Evolutionary conservation across 2,113 vertebrate genomes (phyloP).

Genomic region (Laterallus jamaicensis): DNA sequence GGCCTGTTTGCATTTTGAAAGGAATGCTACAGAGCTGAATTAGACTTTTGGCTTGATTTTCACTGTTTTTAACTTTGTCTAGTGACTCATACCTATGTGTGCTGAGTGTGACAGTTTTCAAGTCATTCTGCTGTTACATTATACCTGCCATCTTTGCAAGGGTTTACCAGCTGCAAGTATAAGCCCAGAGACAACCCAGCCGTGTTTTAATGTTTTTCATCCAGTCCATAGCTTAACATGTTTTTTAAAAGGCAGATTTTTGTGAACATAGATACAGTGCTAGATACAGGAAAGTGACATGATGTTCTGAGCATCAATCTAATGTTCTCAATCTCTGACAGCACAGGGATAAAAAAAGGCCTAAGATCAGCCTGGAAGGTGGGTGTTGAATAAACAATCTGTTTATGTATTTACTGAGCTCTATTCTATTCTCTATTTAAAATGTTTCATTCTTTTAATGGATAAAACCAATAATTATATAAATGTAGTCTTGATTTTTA

Average conservation of each 20-base stretch:
- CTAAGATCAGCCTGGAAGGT: background rate
- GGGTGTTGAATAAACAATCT: background rate
- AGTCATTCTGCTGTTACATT: background rate
- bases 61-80: background rate
- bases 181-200: background rate
- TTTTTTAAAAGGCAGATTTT: background rate
- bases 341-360: background rate
- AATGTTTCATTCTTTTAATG: background rate
- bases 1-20: background rate
- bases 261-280: background rate
- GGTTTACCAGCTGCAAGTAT: background rate
- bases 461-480: background rate
- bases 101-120: background rate
- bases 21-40: background rate
- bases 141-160: background rate
- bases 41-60: background rate
- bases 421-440: background rate
- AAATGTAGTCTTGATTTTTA: background rate
- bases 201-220: background rate
- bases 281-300: background rate
- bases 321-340: background rate
- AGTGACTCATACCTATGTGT: background rate
- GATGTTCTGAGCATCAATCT: background rate
- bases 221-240: background rate
- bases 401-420: background rate